These are phyloP conservation scores for Cryptophagus acutangulus DNA, from an alignment of 2,888 invertebrate species.

Conservation along the genomic window DNA sequence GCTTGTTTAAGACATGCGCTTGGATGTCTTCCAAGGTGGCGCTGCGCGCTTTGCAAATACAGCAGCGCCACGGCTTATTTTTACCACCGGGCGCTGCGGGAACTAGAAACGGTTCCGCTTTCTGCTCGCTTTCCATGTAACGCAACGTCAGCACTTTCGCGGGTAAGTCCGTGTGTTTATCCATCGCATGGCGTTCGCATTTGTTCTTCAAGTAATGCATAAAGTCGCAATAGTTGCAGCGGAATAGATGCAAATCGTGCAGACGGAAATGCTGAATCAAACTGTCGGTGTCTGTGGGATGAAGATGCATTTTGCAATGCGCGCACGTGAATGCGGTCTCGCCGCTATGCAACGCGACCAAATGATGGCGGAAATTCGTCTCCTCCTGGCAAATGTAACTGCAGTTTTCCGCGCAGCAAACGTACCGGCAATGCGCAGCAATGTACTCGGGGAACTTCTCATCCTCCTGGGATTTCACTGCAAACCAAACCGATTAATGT, in stretches of 20 bases:
- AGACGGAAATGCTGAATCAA: conserved; percentile 67
- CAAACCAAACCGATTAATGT: background rate
- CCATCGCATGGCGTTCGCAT: conserved; percentile 63
- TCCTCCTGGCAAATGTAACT: conserved; percentile 68
- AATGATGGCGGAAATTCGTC: conserved; percentile 65
- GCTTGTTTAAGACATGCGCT: conserved; percentile 55
- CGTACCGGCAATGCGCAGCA: conserved; percentile 50
- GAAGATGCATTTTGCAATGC: conserved; percentile 62
- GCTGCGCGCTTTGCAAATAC: conserved; percentile 60
- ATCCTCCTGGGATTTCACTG: conserved; percentile 23
- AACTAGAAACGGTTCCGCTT: conserved; percentile 33
- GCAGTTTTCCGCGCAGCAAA: conserved; percentile 68
- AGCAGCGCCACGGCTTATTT: conserved; percentile 65
- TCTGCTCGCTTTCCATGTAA: conserved; percentile 43
- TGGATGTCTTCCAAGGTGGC: conserved; percentile 57
- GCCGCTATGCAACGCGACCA: conserved; percentile 65
- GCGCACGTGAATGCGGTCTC: conserved; percentile 55
- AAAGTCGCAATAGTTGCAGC: conserved; percentile 65
- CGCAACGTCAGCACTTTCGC: conserved; percentile 49
- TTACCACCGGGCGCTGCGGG: conserved; percentile 7
- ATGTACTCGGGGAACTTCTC: conserved; percentile 33
- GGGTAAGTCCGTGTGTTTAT: conserved; percentile 55
- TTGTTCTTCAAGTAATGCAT: conserved; percentile 59
- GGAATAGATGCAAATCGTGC: conserved; percentile 68
- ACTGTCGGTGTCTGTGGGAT: conserved; percentile 40